phyloP scores from a whole-genome alignment of 2,888 invertebrate species.

The Dinocampus coccinellae region DNA sequence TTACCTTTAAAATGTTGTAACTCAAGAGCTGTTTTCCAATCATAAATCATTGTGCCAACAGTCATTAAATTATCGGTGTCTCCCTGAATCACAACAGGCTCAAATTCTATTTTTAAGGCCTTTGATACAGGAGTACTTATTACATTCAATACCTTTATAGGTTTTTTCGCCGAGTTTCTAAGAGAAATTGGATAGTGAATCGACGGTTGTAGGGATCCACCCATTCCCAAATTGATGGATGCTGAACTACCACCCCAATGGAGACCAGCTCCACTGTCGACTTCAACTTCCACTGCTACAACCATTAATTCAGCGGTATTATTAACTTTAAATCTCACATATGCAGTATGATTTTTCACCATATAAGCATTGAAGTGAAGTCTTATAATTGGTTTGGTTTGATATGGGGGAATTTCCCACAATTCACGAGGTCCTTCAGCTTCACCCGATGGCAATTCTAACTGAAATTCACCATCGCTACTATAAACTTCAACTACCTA shows the following conservation, averaged over 20 bases:
- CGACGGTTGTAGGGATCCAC: slow-evolving; percentile 79
- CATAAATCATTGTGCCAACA: slow-evolving; percentile 78
- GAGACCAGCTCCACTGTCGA: slow-evolving; percentile 77
- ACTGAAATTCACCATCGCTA: slow-evolving; percentile 90
- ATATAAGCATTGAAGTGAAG: slow-evolving; percentile 83
- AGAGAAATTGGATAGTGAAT: slow-evolving; percentile 76
- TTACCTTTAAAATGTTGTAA: slow-evolving; percentile 73
- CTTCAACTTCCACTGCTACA: slow-evolving; percentile 88
- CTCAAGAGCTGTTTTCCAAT: slow-evolving; percentile 75
- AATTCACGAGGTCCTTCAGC: slow-evolving; percentile 83
- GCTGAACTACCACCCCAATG: slow-evolving; percentile 81
- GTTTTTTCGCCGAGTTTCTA: slow-evolving; percentile 77
- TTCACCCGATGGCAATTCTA: slow-evolving; percentile 86
- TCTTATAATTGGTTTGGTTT: slow-evolving; percentile 88
- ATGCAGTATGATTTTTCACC: slow-evolving; percentile 87
- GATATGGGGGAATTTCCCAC: slow-evolving; percentile 93
- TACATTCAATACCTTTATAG: slow-evolving; percentile 76
- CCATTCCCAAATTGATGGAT: slow-evolving; percentile 85
- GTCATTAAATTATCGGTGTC: slow-evolving; percentile 74
- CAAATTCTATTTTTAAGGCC: slow-evolving; percentile 78
- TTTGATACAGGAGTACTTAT: slow-evolving; percentile 75
- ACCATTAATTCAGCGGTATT: slow-evolving; percentile 79
- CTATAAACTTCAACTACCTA: slow-evolving; percentile 85
- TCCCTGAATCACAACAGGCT: slow-evolving; percentile 77
- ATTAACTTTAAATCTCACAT: slow-evolving; percentile 83